These are phyloP conservation scores for Xiphophorus birchmanni DNA, from an alignment of 2,797 vertebrate genomes.

Conservation along the genomic window DNA sequence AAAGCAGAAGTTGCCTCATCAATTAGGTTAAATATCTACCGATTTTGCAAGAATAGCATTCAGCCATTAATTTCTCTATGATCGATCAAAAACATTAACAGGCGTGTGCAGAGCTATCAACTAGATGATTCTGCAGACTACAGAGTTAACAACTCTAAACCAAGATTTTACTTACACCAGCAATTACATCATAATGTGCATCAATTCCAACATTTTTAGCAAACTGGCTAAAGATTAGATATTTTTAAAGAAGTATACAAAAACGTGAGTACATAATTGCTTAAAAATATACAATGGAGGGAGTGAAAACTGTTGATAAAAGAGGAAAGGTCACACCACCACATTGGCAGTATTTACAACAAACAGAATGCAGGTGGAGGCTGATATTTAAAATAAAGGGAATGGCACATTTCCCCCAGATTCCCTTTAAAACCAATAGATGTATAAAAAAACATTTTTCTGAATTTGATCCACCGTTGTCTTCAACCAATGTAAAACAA, in stretches of 20 bases:
- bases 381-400: neutral
- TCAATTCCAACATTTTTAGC: neutral
- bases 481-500: neutral
- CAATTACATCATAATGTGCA: neutral
- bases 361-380: neutral
- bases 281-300: too few species aligned
- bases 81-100: neutral
- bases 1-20: neutral
- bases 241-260: neutral
- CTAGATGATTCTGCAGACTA: neutral
- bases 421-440: neutral
- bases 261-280: neutral
- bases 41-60: neutral
- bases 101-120: neutral
- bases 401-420: neutral
- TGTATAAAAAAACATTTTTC: neutral
- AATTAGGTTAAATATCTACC: neutral
- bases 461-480: neutral
- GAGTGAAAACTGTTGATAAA: too few species aligned
- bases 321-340: neutral
- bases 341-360: neutral
- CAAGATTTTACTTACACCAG: neutral
- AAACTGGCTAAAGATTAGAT: neutral
- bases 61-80: neutral
- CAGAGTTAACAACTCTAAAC: neutral